Evolutionary conservation across 1,140 invertebrate species (phyloP).

Genomic region (Aleiodes sp.): DNA sequence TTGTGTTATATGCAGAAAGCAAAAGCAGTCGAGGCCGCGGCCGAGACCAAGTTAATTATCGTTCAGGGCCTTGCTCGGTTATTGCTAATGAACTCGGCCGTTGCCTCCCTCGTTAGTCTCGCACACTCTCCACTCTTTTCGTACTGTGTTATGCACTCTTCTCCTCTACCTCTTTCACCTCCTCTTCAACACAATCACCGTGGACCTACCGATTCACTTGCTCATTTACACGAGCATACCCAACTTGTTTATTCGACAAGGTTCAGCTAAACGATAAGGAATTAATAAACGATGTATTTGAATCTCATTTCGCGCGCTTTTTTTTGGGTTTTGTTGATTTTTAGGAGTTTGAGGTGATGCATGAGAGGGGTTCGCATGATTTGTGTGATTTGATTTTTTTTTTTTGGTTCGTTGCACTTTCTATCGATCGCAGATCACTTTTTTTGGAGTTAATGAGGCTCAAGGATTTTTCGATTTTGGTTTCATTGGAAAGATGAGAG

Average conservation of each 20-base stretch:
- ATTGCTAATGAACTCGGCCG: constrained; percentile 47
- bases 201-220: not conserved
- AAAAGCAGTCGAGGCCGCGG: constrained; percentile 31
- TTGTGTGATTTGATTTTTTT: too few relatives aligned
- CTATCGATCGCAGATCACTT: too few relatives aligned
- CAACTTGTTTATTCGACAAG: constrained; percentile 31
- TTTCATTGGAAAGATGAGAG: too few relatives aligned
- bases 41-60: constrained; percentile 50
- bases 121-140: not conserved
- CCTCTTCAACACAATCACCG: not conserved
- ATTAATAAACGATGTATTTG: constrained; percentile 35
- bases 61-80: constrained; percentile 37
- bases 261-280: constrained; percentile 8
- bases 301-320: too few relatives aligned
- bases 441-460: too few relatives aligned
- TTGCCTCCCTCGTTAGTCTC: constrained; percentile 36
- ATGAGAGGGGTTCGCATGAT: too few relatives aligned
- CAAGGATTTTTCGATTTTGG: too few relatives aligned
- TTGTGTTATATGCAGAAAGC: not conserved
- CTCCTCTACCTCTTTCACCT: not conserved
- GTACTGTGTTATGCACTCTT: not conserved
- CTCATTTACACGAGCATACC: constrained; percentile 10
- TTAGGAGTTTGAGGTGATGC: too few relatives aligned
- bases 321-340: too few relatives aligned
- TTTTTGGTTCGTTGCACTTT: too few relatives aligned